A percentile compares a stretch with the other conserved stretches of the same genome.
These are phyloP conservation scores for Malurus cyaneus DNA, from an alignment of 2,113 vertebrate species.

Conservation along the genomic window DNA sequence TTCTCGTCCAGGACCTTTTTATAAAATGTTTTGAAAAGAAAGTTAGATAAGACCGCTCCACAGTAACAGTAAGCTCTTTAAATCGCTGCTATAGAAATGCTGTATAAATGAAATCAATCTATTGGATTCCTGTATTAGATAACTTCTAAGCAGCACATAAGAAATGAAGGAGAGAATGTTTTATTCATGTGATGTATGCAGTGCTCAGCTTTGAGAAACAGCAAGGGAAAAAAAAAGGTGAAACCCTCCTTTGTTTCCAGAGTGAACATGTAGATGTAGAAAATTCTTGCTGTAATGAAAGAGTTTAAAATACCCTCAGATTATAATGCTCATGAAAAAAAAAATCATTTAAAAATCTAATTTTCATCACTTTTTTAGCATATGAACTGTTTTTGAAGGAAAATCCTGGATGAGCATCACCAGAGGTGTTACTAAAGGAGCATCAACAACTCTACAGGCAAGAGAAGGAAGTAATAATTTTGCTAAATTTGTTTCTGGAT, in stretches of 20 bases:
- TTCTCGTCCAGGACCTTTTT: not conserved
- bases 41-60: not conserved
- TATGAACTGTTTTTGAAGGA: not conserved
- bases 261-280: not conserved
- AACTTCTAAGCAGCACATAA: not conserved
- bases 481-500: not conserved
- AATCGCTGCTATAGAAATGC: not conserved
- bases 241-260: not conserved
- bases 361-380: not conserved
- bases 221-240: accelerated
- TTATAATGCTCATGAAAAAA: not conserved
- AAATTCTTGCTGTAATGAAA: not conserved
- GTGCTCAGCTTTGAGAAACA: not conserved
- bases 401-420: not conserved
- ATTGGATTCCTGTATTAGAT: not conserved
- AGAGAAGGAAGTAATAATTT: not conserved
- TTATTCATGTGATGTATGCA: not conserved
- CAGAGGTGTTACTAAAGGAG: not conserved
- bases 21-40: not conserved
- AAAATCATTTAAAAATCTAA: not conserved
- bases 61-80: not conserved
- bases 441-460: not conserved
- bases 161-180: not conserved
- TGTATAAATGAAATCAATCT: not conserved
- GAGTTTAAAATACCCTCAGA: not conserved